Base-by-base conservation (phyloP, 1,140 invertebrate species). In the Apis laboriosa region DNA sequence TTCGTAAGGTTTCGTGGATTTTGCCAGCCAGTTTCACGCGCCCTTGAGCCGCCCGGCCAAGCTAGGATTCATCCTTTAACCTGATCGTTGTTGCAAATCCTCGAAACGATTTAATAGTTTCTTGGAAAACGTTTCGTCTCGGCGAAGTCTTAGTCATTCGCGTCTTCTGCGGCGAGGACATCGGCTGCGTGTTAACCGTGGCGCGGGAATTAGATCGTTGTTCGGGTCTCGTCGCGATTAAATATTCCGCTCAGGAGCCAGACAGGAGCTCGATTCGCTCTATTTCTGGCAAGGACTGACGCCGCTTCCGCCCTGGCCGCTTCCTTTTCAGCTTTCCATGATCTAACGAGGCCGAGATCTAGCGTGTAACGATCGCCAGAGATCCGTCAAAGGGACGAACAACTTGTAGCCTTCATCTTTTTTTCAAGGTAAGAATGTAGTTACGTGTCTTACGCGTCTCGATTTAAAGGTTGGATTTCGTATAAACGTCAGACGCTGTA, bases 271-370 rank as follows among this genome's bases (percentile, higher is more conserved):
- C 53, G 49, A 73, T 15, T 74, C 58, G 75, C 80, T 89, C 83
- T 87, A 86, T 88, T 91, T 90, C 84, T 81, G 85, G 75, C 91
- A 92, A 92, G 91, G 90, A 87, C 90, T 90, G 49, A 74, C 51
- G 12, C 66, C n/a, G 83, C 88, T 90, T 91, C 85, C 89, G 91
- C 90, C 88, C 89, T 43, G 81, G 56, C 24, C 24, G 68, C 19
- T 84, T 70, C 64, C 76, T 84, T 80, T 63, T 70, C 61, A 66
- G 34, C 61, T 12, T 17, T 77, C 13, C 9, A 63, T 63, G 56
- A 63, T 56, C 56, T 53, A 53, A 60, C 90, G 88, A 91, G 87
- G 90, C 64, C 86, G 75, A 60, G 61, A 86, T 90, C 78, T 88
- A 84, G 77, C 75, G 76, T 43, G 34, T 78, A 90, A 86, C 84